Percentiles rank a stretch among this genome's conserved stretches.
These are phyloP conservation scores for Hafferia zeledoni DNA, from an alignment of 2,797 vertebrate genomes.

Conservation along the genomic window DNA sequence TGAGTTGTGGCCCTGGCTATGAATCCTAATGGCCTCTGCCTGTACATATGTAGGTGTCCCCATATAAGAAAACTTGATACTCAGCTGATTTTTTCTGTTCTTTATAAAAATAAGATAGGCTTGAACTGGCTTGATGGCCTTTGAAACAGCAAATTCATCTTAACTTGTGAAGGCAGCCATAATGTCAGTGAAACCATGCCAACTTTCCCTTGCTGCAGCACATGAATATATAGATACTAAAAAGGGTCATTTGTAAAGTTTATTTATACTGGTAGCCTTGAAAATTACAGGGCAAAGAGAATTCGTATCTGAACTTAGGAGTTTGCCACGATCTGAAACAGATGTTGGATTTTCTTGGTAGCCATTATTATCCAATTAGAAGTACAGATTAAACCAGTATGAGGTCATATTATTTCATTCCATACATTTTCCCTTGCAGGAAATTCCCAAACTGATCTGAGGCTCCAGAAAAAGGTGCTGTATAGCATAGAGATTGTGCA, in stretches of 20 bases:
- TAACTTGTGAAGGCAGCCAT: conserved; percentile 19
- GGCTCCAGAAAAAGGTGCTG: background rate
- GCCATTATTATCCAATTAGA: background rate
- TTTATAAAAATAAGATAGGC: background rate
- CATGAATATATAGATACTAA: background rate
- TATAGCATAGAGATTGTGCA: accelerated
- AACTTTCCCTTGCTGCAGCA: background rate
- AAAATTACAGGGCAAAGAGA: background rate
- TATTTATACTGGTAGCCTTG: background rate
- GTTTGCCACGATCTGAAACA: background rate
- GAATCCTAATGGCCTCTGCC: background rate
- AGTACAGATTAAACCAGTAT: background rate
- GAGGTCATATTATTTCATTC: background rate
- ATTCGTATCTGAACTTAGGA: background rate
- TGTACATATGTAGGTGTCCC: background rate
- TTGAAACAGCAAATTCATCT: conserved; percentile 32
- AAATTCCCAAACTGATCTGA: background rate
- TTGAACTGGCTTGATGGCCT: background rate
- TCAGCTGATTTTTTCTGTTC: background rate
- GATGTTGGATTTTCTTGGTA: background rate
- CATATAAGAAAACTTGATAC: background rate
- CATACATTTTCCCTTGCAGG: background rate
- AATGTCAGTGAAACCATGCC: background rate
- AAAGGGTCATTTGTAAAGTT: background rate
- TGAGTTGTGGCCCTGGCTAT: background rate